Evolutionary conservation across 2,113 vertebrate genomes (phyloP).

Genomic region (Oplegnathus fasciatus): DNA sequence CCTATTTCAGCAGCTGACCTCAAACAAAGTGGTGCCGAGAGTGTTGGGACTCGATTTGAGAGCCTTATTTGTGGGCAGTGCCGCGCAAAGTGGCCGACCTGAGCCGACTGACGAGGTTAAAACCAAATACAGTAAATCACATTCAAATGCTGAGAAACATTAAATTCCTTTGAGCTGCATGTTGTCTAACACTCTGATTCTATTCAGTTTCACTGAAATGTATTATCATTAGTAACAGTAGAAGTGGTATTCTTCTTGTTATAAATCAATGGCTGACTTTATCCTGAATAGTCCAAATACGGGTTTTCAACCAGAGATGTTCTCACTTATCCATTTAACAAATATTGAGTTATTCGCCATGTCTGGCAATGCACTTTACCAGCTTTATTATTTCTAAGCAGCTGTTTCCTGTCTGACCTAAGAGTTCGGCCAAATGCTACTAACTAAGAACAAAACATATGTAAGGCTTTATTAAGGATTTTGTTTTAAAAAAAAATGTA

Average conservation of each 20-base stretch:
- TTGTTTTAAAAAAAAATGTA: neutral
- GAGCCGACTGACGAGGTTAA: conserved; percentile 13
- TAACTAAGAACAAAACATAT: neutral
- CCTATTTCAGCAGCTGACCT: conserved; percentile 70
- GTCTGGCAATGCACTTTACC: conserved; percentile 4
- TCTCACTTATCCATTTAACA: neutral
- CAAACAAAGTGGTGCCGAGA: conserved; percentile 65
- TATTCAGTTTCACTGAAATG: neutral
- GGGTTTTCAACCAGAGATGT: neutral
- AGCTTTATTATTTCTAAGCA: conserved; percentile 36
- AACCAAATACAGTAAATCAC: neutral
- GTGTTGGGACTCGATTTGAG: conserved; percentile 54
- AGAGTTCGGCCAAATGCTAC: conserved; percentile 8
- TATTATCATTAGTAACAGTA: neutral
- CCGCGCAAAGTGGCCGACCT: conserved; percentile 25
- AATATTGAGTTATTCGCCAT: conserved; percentile 8
- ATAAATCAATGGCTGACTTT: neutral
- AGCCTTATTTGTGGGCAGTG: conserved; percentile 31
- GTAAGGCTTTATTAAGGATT: neutral
- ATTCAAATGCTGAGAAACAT: neutral
- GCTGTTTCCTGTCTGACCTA: conserved; percentile 46
- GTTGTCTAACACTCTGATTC: neutral
- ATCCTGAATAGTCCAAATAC: neutral
- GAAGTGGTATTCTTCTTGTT: neutral
- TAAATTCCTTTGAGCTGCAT: neutral